Base-by-base conservation (phyloP, 2,888 invertebrate species). In the Metacarcinus magister region DNA sequence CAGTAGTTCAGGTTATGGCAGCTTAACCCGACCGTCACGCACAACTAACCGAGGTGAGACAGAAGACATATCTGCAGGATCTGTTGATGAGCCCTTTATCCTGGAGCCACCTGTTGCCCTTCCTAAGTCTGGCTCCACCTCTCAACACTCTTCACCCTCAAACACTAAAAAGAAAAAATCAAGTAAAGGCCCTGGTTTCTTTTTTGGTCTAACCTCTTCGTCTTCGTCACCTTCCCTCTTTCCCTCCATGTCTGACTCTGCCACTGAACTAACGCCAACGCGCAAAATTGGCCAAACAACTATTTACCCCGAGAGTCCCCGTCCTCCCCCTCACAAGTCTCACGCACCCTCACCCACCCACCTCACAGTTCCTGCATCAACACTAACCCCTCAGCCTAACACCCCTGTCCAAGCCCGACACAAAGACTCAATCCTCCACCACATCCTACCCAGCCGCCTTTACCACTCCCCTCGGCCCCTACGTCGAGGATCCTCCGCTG, bases 381-480 rank as follows among this genome's bases (percentile, higher is more conserved):
- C 95, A 93, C 94, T 96, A 94, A 96, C 90, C 28, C 94, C 96
- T 82, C 94, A 96, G 19, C 96, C 94, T 75, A 96, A 87, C 92
- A 94, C 92, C 54, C 96, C 96, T 48, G 46, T 67, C 87, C 94
- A 60, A 46, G 96, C 94, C 46, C 96, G 96, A 82, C 94, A 96
- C 54, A 96, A 96, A 95, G 96, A 96, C 67, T 95, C 96, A 23
- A 92, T 96, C 75, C 95, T 96, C 44, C 96, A 95, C 87, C 96
- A 96, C 93, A 96, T 96, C 95, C 96, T 96, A 39, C 96, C 96
- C 60, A 95, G 96, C 75, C 97, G 96, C 91, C 95, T 96, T n/a
- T 96, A 96, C 94, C 96, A 96, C 93, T 97, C 97, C 46, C 97
- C 97, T 48, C 96, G 96, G 16, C 96, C 94, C 92, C 94, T 95